Evolutionary conservation across 2,113 vertebrate genomes (phyloP).

Genomic region (Macrotus californicus): DNA sequence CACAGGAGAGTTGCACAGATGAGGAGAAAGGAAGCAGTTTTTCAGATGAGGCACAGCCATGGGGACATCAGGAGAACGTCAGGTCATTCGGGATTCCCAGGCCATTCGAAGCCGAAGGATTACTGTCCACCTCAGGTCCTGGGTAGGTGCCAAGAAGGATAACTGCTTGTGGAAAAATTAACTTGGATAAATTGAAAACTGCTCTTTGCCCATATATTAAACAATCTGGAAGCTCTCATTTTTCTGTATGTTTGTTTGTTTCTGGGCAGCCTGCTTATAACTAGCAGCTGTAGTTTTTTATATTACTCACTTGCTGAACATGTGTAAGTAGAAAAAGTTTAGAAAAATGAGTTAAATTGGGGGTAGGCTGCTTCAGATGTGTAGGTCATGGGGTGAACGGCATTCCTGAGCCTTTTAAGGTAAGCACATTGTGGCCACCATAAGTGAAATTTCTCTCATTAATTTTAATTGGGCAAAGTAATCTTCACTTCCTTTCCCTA

Average conservation of each 20-base stretch:
- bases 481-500: constrained; percentile 54
- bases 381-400: background rate
- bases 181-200: constrained; percentile 27
- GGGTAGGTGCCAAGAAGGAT: background rate
- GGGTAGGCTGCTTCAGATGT: background rate
- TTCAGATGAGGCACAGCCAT: background rate
- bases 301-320: background rate
- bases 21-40: background rate
- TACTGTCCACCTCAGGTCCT: background rate
- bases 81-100: background rate
- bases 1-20: background rate
- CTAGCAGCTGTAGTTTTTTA: background rate
- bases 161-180: constrained; percentile 4
- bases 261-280: background rate
- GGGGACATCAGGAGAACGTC: background rate
- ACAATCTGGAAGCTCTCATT: background rate
- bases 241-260: background rate
- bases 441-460: constrained; percentile 56
- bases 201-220: background rate
- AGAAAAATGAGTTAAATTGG: background rate
- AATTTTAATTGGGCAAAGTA: constrained; percentile 65
- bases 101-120: background rate
- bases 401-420: constrained; percentile 35
- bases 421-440: background rate
- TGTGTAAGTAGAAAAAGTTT: background rate